phyloP scores from a whole-genome alignment of 2,888 invertebrate genomes.

The Ectropis crepuscularia region DNA sequence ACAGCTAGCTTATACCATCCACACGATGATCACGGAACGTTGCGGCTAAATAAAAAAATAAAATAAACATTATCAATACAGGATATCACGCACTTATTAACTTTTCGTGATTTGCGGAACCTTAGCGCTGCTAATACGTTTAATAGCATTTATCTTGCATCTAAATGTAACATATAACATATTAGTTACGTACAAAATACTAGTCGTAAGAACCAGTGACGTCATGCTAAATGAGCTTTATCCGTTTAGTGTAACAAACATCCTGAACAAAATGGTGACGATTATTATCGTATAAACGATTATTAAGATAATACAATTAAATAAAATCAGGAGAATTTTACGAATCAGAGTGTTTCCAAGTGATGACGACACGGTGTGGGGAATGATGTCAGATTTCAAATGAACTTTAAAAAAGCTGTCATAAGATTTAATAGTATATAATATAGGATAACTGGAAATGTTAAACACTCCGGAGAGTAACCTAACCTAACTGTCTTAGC shows the following conservation, averaged over 20 bases:
- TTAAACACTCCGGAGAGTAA: too few relatives aligned
- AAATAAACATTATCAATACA: slow-evolving; percentile 3
- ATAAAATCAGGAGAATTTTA: background rate
- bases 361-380: background rate
- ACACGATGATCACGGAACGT: too few relatives aligned
- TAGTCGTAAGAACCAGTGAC: slow-evolving; percentile 6
- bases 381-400: background rate
- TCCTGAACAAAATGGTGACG: slow-evolving; percentile 3
- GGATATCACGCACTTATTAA: slow-evolving; percentile 26
- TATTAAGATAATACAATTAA: slow-evolving; percentile 1
- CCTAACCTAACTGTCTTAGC: too few relatives aligned
- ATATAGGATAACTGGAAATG: too few relatives aligned
- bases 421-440: too few relatives aligned
- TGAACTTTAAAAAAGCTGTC: too few relatives aligned
- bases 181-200: background rate
- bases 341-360: background rate
- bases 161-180: background rate
- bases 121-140: slow-evolving; percentile 9
- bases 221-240: slow-evolving; percentile 5
- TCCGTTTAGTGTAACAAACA: slow-evolving; percentile 1
- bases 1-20: background rate
- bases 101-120: slow-evolving; percentile 25
- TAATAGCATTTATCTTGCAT: slow-evolving; percentile 5
- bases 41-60: too few relatives aligned
- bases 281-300: background rate